Evolutionary conservation across 2,797 vertebrate species (phyloP).

Genomic region (Myripristis murdjan): DNA sequence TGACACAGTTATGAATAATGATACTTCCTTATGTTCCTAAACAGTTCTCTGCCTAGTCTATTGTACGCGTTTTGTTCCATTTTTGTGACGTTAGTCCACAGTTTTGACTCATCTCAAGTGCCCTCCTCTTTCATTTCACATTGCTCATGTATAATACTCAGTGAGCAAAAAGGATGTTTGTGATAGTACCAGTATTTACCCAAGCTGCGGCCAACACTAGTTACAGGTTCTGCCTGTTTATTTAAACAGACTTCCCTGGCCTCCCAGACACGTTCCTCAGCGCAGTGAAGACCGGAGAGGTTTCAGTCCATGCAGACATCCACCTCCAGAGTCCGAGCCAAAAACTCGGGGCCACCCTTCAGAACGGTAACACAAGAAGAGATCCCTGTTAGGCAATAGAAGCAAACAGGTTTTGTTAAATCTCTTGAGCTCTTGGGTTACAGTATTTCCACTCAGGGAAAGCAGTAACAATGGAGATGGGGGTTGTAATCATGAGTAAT

Average conservation of each 20-base stretch:
- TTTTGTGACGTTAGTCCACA: neutral
- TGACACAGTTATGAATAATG: neutral
- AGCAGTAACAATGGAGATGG: neutral
- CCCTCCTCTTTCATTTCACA: neutral
- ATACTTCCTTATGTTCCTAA: neutral
- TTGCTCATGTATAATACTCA: neutral
- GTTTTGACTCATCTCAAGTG: neutral
- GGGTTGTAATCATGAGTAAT: neutral
- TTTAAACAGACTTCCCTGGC: slow-evolving; percentile 82
- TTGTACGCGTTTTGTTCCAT: neutral
- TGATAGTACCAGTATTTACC: slow-evolving; percentile 40
- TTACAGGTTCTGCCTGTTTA: slow-evolving; percentile 40
- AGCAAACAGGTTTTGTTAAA: neutral
- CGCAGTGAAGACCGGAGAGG: slow-evolving; percentile 84
- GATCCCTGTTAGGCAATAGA: neutral
- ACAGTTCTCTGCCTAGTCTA: neutral
- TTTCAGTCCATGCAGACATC: slow-evolving; percentile 84
- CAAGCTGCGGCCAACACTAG: neutral
- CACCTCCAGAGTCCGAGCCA: slow-evolving; percentile 77
- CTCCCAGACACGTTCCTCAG: slow-evolving; percentile 87
- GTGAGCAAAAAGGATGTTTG: slow-evolving; percentile 6
- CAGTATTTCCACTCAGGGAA: neutral
- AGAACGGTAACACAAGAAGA: slow-evolving; percentile 62
- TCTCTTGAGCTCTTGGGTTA: slow-evolving; percentile 13
- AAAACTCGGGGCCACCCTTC: slow-evolving; percentile 67